Percentiles rank a stretch among this genome's conserved stretches.
These are phyloP conservation scores for Valencia hispanica DNA, from an alignment of 2,797 vertebrate genomes.

Conservation along the genomic window DNA sequence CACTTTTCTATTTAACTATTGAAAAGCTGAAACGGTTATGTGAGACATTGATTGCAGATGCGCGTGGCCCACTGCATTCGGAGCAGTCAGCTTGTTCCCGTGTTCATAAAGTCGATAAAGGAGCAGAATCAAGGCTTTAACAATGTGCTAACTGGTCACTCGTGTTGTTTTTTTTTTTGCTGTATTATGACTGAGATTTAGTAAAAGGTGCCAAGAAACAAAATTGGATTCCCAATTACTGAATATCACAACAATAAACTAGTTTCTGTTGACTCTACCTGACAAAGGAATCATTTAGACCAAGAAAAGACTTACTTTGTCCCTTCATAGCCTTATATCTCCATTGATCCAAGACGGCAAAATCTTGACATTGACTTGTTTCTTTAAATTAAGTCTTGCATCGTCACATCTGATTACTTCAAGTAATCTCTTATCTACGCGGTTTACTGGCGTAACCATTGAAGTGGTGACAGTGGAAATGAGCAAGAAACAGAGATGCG, in stretches of 20 bases:
- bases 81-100: background rate
- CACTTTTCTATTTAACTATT: no score
- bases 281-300: background rate
- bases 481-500: background rate
- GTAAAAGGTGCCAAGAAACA: background rate
- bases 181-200: no score
- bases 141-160: background rate
- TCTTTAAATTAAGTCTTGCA: background rate
- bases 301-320: background rate
- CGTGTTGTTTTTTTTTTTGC: no score
- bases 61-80: no score
- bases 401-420: no score
- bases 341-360: background rate
- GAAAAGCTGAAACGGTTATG: no score
- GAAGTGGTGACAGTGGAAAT: no score
- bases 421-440: background rate
- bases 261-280: background rate
- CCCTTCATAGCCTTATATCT: background rate
- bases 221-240: background rate
- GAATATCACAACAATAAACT: background rate
- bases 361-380: background rate
- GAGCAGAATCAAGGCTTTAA: background rate
- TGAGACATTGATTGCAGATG: no score
- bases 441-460: background rate
- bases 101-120: background rate